These are phyloP conservation scores for Hyla sarda DNA, from an alignment of 2,113 vertebrate species.

Conservation along the genomic window DNA sequence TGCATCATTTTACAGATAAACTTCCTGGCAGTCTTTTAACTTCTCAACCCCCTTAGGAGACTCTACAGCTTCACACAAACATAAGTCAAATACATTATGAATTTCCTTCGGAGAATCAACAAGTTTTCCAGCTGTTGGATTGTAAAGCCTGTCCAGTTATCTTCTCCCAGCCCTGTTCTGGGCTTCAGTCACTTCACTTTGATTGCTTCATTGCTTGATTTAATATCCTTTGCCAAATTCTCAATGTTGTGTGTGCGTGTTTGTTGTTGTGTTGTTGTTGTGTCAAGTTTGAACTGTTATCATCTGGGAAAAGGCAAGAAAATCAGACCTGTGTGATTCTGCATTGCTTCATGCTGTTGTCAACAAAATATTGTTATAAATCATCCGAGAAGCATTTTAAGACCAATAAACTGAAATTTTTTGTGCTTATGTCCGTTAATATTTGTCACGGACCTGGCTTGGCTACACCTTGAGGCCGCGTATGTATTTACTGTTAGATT, in stretches of 20 bases:
- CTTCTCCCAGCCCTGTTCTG: slow-evolving; percentile 76
- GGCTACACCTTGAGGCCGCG: neutral
- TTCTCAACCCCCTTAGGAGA: slow-evolving; percentile 77
- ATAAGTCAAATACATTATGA: slow-evolving; percentile 84
- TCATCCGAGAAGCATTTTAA: slow-evolving; percentile 58
- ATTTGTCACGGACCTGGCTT: neutral
- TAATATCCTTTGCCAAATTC: slow-evolving; percentile 71
- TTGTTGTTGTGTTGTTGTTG: slow-evolving; percentile 43
- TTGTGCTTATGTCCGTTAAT: neutral
- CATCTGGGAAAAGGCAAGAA: slow-evolving; percentile 65
- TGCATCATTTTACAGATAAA: slow-evolving; percentile 80
- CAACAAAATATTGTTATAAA: slow-evolving; percentile 64
- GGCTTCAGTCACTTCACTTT: slow-evolving; percentile 75
- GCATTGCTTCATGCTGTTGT: slow-evolving; percentile 62
- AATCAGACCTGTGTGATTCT: slow-evolving; percentile 60
- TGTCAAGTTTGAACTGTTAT: slow-evolving; percentile 66
- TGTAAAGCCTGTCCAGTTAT: slow-evolving; percentile 79
- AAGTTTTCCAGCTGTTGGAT: slow-evolving; percentile 85
- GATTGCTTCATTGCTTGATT: slow-evolving; percentile 76
- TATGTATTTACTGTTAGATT: neutral
- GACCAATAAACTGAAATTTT: slow-evolving; percentile 60
- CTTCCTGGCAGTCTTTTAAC: slow-evolving; percentile 75
- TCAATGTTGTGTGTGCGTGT: slow-evolving; percentile 62
- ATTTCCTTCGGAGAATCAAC: slow-evolving; percentile 81
- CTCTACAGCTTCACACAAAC: slow-evolving; percentile 77